Base-by-base conservation (phyloP, 2,888 invertebrate species). In the Sylvicola cinctus region DNA sequence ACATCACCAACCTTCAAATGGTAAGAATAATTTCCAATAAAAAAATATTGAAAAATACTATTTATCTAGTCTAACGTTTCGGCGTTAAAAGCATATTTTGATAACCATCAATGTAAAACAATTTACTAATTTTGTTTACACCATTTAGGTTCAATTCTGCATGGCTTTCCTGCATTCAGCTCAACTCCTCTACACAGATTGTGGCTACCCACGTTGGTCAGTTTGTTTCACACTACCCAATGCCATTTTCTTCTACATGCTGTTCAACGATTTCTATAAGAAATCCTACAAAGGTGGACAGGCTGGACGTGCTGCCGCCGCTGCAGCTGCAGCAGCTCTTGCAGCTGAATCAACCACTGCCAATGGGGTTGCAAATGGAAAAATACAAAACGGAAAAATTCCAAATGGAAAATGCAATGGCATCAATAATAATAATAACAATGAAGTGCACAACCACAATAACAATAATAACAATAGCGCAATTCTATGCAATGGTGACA, bases 211-310 rank as follows among this genome's bases (percentile, higher is more conserved):
- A 3, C 66, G 72, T 44, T 81, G 78, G 70, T 70, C 78, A 7
- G 68, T 81, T 29, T 66, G 71, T 49, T 77, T 90, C 56, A 88
- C 87, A 33, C 67, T 87, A 14, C 77, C 83, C 8, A 91, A 93
- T 59, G 84, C 84, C 8, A 70, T 88, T 34, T 81, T 93, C 66
- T 93, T 93, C 65, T 84, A 88, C 56, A 73, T 83, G 51, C 68
- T 93, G 40, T 93, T 93, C 62, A 74, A 75, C 39, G 80, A 90
- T 49, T 93, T 91, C 63, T 93, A 91, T 59, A 74, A 75, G 46
- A 73, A 78, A 48, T 71, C 79, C 0, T 84, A 83, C 52, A 60
- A 60, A 2, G 58, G 52, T 39, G 53, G 59, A 2, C 50, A 41
- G 2, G 49, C 54, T 3, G 33, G 4, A 7, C 12, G 28, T 8